Evolutionary conservation across 1,140 invertebrate species (phyloP), one percentile per base, ranked within the genome.

Genomic region (Temnothorax curvispinosus): DNA sequence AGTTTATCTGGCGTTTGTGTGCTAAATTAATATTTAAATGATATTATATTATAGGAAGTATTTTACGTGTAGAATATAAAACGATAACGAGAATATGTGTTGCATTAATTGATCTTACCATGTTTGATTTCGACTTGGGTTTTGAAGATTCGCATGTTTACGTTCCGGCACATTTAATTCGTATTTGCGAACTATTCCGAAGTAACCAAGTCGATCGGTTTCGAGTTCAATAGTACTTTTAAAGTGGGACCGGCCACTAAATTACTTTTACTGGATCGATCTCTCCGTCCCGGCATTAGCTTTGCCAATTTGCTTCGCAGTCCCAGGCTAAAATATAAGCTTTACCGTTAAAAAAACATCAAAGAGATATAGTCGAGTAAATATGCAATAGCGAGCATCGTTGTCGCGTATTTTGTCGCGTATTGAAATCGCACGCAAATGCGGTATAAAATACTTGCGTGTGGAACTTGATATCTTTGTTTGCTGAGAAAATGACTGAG

Each of bases 181-280:
- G 69, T 62, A 84, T 75, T 74, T 75, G 75, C 21, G 2, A 50
- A 75, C 54, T 84, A 62, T 84, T 75, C 60, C 32, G 44, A 32
- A n/a, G 54, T 74, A 74, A 82, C 18, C 54, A 69, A 74, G 80
- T 84, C 54, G 80, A 75, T 74, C 41, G 80, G 54, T 60, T 74
- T 74, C 54, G 27, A 84, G 27, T 60, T 21, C 38, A 9, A 67
- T 47, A 47, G 58, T 85, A 65, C 82, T 78, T 85, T 84, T 52
- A 27, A 74, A 86, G 54, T 71, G 62, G 41, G 0, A 38, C 38
- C 82, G 56, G 18, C 44, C 64, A 65, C 64, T 65, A 54, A 75
- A 85, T 85, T 87, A 86, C 86, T 86, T 86, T 65, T 32, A 41
- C 3, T 32, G 41, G 6, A 50, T 85, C 65, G 64, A 72, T 87